These are phyloP conservation scores for Brachionus rubens DNA, from an alignment of 1,140 invertebrate species.

Conservation along the genomic window DNA sequence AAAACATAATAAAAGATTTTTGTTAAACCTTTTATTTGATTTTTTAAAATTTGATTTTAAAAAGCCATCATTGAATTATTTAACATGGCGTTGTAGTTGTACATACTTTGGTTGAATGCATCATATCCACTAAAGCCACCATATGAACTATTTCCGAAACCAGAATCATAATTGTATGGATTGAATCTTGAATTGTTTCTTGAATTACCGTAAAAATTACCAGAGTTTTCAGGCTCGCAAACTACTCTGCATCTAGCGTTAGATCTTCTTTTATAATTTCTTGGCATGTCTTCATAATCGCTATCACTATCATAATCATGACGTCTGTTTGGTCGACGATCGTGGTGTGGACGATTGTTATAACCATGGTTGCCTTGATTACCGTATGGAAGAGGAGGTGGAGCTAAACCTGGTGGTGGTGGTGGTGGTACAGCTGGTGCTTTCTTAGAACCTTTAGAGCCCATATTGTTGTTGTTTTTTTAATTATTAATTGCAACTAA, in stretches of 20 bases:
- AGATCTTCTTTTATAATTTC: not conserved
- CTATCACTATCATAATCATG: not conserved
- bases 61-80: not conserved
- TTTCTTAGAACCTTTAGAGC: not conserved
- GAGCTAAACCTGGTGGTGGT: not conserved
- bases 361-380: not conserved
- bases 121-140: too few species aligned
- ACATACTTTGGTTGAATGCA: too few species aligned
- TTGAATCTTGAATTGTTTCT: not conserved
- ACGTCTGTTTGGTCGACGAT: not conserved
- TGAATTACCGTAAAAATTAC: too few species aligned
- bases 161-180: not conserved
- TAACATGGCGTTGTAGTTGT: too few species aligned
- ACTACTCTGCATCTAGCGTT: conserved; percentile 1
- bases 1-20: too few species aligned
- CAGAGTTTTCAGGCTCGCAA: conserved; percentile 1
- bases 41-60: not conserved
- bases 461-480: not conserved
- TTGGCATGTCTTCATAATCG: not conserved
- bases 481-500: not conserved
- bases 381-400: not conserved
- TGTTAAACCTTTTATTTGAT: too few species aligned
- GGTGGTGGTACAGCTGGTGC: not conserved
- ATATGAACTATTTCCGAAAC: conserved; percentile 1
- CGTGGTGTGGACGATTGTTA: not conserved